Evolutionary conservation across 2,888 invertebrate species (phyloP).

Genomic region (Acleris cristana): DNA sequence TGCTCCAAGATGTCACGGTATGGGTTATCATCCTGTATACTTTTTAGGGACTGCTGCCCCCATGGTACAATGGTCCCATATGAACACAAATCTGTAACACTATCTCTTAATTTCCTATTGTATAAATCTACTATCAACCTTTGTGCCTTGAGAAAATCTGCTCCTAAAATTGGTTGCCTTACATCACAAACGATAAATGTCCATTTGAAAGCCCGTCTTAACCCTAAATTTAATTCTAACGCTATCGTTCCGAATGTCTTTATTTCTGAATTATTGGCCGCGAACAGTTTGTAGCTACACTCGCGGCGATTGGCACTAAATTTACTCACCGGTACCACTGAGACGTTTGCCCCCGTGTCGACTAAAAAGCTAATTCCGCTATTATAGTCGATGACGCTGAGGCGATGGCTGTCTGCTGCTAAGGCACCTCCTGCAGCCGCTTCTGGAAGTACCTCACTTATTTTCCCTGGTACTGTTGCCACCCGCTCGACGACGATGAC

Average conservation of each 20-base stretch:
- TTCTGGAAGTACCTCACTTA: not conserved
- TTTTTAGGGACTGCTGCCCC: too few relatives aligned
- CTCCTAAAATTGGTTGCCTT: constrained; percentile 7
- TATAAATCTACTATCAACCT: not conserved
- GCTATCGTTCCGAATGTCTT: constrained; percentile 1
- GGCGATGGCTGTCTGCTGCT: not conserved
- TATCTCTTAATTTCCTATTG: not conserved
- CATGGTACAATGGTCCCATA: not conserved
- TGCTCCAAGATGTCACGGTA: not conserved
- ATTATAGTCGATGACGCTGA: not conserved
- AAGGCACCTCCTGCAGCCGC: constrained; percentile 1
- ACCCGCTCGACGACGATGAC: too few relatives aligned
- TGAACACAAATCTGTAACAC: not conserved
- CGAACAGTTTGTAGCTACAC: constrained; percentile 4
- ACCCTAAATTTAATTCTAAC: not conserved
- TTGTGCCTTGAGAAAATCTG: not conserved
- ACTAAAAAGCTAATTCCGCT: constrained; percentile 8
- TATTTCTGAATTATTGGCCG: constrained; percentile 3
- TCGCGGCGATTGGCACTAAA: not conserved
- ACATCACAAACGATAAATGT: not conserved
- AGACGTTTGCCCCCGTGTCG: not conserved
- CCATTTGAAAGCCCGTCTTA: constrained; percentile 1
- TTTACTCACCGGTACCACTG: not conserved
- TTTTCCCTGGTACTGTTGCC: constrained; percentile 3
- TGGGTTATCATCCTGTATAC: not conserved